Base-by-base conservation (phyloP, 2,888 invertebrate genomes). In the Auanema sp. region DNA sequence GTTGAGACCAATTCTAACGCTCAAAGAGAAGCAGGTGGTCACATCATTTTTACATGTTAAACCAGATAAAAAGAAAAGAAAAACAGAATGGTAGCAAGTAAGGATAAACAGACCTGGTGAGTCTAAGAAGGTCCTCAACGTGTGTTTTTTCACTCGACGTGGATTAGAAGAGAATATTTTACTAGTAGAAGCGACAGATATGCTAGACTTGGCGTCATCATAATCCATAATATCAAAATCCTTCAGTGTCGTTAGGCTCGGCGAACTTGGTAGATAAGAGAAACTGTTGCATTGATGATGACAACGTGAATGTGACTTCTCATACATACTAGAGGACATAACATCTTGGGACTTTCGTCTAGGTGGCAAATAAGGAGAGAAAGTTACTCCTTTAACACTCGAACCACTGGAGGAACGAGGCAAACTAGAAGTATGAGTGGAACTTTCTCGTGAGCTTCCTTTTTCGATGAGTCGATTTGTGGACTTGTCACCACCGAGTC, bases 261-360 rank as follows among this genome's bases (percentile, higher is more conserved):
- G 66, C 6, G 52, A 58, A n/a, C 43, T 40, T 33, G 55, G 42
- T 12, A 55, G 14, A n/a, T 52, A 24, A 18, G 52, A n/a, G 23
- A 23, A n/a, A 18, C 18, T 49, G 21, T 33, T 24, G 10, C 42
- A 47, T 51, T 42, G 23, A n/a, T 18, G 51, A 52, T 49, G 41
- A 23, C 21, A 18, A 25, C 49, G n/a, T 8, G 12, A 25, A 21
- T 16, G 16, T 12, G 53, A 40, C 56, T 52, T 41, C 14, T 62
- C 68, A 49, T 69, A 72, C 72, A 72, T 72, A 60, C 72, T 72
- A 18, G 69, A 69, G 24, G 72, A 64, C 72, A 72, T 72, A 14
- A 41, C n/a, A n/a, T 64, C n/a, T 3, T 25, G 47, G 40, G 33
- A 49, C 50, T 67, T 67, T 6, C 65, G 40, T 16, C 61, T 44